A percentile compares a stretch with the other conserved stretches of the same genome.
These are phyloP conservation scores for Amazona vittata DNA, from an alignment of 2,113 vertebrate genomes.

Conservation along the genomic window DNA sequence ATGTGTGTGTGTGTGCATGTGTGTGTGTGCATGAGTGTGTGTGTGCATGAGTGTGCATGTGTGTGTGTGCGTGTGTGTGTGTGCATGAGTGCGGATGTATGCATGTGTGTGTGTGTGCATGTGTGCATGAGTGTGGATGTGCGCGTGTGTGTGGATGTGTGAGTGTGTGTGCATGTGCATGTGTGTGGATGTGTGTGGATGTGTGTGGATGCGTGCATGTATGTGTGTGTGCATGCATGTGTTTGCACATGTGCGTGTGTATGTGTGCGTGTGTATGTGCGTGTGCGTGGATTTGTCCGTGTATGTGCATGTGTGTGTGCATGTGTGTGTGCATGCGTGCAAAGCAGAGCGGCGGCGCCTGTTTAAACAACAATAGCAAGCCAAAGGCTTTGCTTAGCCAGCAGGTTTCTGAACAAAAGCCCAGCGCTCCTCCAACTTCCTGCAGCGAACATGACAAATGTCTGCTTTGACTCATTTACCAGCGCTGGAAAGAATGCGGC, in stretches of 20 bases:
- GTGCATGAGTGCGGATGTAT: not conserved
- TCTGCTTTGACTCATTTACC: slow-evolving; percentile 65
- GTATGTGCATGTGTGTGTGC: not conserved
- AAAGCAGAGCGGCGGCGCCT: slow-evolving; percentile 47
- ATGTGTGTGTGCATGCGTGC: not conserved
- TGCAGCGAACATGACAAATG: slow-evolving; percentile 83
- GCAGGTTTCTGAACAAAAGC: slow-evolving; percentile 85
- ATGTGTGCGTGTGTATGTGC: not conserved
- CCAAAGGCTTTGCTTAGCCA: slow-evolving; percentile 83
- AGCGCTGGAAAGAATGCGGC: slow-evolving; percentile 55
- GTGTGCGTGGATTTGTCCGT: too few relatives aligned
- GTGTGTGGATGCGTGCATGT: not conserved
- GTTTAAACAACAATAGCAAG: slow-evolving; percentile 85
- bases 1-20: not conserved
- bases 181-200: too few relatives aligned
- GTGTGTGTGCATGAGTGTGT: not conserved
- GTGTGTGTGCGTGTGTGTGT: not conserved
- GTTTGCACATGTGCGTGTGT: not conserved
- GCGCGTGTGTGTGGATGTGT: not conserved
- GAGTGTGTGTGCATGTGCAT: too few relatives aligned
- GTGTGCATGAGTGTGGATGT: not conserved
- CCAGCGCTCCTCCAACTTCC: slow-evolving; percentile 76
- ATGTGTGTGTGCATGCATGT: not conserved
- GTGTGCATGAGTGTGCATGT: not conserved
- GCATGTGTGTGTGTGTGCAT: not conserved